Base-by-base conservation (phyloP, 2,797 vertebrate species). In the Diglossa cyanea region DNA sequence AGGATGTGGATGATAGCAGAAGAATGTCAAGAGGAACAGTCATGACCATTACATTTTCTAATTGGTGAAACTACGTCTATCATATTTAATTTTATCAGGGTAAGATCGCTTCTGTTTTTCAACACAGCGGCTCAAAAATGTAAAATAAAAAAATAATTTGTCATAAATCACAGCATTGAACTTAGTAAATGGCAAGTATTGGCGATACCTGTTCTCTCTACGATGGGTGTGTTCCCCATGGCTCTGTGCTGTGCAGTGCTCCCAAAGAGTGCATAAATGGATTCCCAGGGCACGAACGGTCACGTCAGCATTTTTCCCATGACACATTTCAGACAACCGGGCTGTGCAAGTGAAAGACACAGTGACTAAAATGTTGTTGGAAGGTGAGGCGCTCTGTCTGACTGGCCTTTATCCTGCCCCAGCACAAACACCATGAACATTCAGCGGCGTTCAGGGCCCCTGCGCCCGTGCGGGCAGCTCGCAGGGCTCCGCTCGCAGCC, bases 391-490 rank as follows among this genome's bases (percentile, higher is more conserved):
- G 44, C 67, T 31, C 0, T 2, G 35, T 48, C 15, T 5, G 2
- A 2, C 50, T 1, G 62, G 26, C 24, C 6, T 13, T 42, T 14
- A 13, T 21, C 12, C 58, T 21, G 13, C 35, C 33, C 16, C 40
- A 7, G 1, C 61, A 14, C 37, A 1, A 2, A 1, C 44, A 20
- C 37, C n/a, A 0, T 0, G 57, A 7, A 5, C n/a, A 0, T 4
- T 8, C 17, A 10, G 73, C 55, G 15, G 73, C 5, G 13, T 8
- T 1, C 5, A 30, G 37, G 30, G 72, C 13, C 48, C 35, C 5
- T 0, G 31, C 4, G 81, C 17, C 33, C 85, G 0, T 0, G 12
- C 4, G 1, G 72, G 65, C 86, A 7, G 58, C 58, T 11, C 1
- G 74, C 65, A 10, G 66, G 83, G 16, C 39, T 25, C 45, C 70